Base-by-base conservation (phyloP, 2,113 vertebrate genomes). In the Garra rufa region DNA sequence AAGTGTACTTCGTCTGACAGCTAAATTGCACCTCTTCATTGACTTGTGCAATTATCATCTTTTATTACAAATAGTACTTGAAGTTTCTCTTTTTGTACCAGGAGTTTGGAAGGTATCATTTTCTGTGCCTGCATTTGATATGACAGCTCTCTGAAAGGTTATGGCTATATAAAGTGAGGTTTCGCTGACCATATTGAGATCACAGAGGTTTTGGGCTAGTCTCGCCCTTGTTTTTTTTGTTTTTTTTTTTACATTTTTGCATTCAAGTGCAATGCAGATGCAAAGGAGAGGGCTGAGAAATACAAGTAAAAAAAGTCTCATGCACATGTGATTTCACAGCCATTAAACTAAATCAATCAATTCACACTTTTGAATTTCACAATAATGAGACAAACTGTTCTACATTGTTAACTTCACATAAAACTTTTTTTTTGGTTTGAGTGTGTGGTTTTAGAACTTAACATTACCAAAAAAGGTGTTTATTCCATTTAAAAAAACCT, bases 31-130 rank as follows among this genome's bases (percentile, higher is more conserved):
- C 70, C 61, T 59, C 75, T 80, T 78, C 74, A 50, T 88, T 85
- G 84, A 83, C 83, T 67, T 30, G 21, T 76, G 81, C 87, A 88
- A 88, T 88, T 88, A 85, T 88, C 81, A 70, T 48, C 73, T 86
- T 88, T 86, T 84, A 86, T 81, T 86, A 81, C 82, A 84, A 88
- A 82, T 84, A 76, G 59, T 79, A 67, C 8, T 75, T 85, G 82
- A 85, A 88, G 24, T 82, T 70, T 70, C 50, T 70, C 73, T 78
- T 85, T 70, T 75, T 67, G 76, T 75, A 81, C 48, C n/a, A 77
- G 26, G 10, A 75, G 73, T 75, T 85, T 63, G 6, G 50, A 84
- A 50, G 61, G 50, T 46, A 77, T 84, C 24, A 52, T 76, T 86
- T 84, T 69, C 71, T 50, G 17, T 13, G 26, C 28, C 38, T 78